Percentiles rank a stretch among this genome's conserved stretches.
Conservation (phyloP, 2,797 vertebrate species). For the Salmo trutta region DNA sequence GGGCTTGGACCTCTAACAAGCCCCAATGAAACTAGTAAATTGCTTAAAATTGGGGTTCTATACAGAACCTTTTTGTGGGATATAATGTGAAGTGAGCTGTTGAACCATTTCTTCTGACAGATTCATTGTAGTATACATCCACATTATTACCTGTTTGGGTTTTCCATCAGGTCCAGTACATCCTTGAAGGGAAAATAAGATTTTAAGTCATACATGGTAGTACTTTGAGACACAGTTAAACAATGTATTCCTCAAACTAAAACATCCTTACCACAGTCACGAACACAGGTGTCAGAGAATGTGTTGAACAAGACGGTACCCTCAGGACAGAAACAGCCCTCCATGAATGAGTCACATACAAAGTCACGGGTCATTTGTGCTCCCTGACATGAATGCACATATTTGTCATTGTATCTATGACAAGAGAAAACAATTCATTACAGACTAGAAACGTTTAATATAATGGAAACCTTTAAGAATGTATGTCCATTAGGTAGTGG, state of each 20-base stretch:
- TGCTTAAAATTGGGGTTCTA: background rate
- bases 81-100: no score
- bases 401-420: slow-evolving; percentile 66
- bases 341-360: slow-evolving; percentile 33
- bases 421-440: slow-evolving; percentile 10
- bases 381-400: slow-evolving; percentile 16
- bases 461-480: background rate
- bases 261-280: slow-evolving; percentile 68
- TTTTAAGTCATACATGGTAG: background rate
- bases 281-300: slow-evolving; percentile 69
- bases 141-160: background rate
- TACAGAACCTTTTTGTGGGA: background rate
- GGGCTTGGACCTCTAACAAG: background rate
- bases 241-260: background rate
- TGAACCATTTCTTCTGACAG: background rate
- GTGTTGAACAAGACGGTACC: slow-evolving; percentile 69
- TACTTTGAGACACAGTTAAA: background rate
- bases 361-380: fast-evolving
- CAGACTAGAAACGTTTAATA: background rate
- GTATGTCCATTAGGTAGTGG: no score
- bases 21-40: background rate
- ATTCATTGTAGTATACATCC: no score
- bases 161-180: slow-evolving; percentile 80
- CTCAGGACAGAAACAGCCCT: slow-evolving; percentile 84
- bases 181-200: slow-evolving; percentile 56